A percentile compares a stretch with the other conserved stretches of the same genome.
These are phyloP conservation scores for Drosophila ogumai DNA, from an alignment of 1,140 invertebrate genomes.

Conservation along the genomic window DNA sequence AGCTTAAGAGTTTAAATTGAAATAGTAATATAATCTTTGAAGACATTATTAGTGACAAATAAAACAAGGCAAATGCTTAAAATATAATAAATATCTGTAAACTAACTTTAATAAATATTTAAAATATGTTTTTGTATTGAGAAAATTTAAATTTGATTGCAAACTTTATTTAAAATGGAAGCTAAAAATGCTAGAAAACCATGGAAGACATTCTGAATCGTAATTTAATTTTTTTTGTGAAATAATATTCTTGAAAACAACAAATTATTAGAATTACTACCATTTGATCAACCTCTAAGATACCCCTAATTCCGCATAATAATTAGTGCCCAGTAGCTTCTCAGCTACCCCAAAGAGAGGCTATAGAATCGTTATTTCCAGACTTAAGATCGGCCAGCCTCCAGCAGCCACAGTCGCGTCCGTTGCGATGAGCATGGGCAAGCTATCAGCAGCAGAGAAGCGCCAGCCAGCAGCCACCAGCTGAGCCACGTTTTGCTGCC, in stretches of 20 bases:
- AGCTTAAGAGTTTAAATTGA: too few species aligned
- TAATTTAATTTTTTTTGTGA: too few species aligned
- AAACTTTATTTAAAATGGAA: background rate
- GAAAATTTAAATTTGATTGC: background rate
- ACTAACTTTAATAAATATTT: background rate
- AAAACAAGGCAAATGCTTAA: background rate
- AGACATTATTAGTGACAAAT: background rate
- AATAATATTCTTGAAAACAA: background rate
- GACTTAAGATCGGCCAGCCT: background rate
- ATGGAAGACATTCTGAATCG: background rate
- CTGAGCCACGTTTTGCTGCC: slow-evolving; percentile 48
- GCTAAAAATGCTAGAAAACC: background rate
- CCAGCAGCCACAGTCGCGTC: slow-evolving; percentile 30
- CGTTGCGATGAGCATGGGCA: background rate
- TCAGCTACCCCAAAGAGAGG: background rate
- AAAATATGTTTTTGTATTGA: background rate
- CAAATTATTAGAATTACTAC: background rate
- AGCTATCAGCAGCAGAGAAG: slow-evolving; percentile 31
- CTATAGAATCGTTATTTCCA: background rate
- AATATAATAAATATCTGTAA: background rate
- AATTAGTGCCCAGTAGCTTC: background rate
- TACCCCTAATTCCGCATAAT: background rate
- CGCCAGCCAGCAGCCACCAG: slow-evolving; percentile 11
- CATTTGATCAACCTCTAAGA: background rate
- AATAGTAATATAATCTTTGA: background rate